Base-by-base conservation (phyloP, 2,888 invertebrate species). In the Alcis repandata region DNA sequence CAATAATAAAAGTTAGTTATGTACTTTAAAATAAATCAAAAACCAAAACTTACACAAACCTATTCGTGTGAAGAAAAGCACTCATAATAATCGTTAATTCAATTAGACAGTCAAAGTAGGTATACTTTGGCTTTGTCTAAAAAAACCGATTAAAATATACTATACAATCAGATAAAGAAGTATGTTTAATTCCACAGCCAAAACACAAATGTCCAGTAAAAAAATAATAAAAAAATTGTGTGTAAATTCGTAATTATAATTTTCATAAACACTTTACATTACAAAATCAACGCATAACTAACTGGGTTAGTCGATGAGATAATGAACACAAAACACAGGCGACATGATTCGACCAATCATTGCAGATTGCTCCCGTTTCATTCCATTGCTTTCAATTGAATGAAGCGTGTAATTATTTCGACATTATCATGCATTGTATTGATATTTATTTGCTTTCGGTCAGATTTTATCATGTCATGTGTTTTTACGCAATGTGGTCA, bases 301-400 rank as follows among this genome's bases (percentile, higher is more conserved):
- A 69, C 58, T 54, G 64, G 67, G 69, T 69, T 69, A 69, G 76
- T 72, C 75, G 79, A 82, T 77, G 76, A 78, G 79, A 82, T 84
- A 83, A 83, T 81, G 75, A 73, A 63, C 70, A 73, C 46, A 69
- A 71, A 75, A 33, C 13, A 33, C 17, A 40, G n/a, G 46, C 76
- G 70, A 81, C 84, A 74, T 89, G 89, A 90, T 79, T 89, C 91
- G 89, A 79, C 62, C 85, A 87, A 86, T 88, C 82, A 75, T 70
- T 74, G 83, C 82, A 86, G 77, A 87, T 87, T 87, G 86, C 74
- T 82, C 82, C 75, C 71, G 80, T 82, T 86, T 80, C 83, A 80
- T 79, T 78, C 74, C 75, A 87, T 85, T 89, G 86, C 79, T 74
- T 79, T 78, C 87, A 90, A 90, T 90, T 91, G 84, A 84, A 81